Evolutionary conservation across 2,888 invertebrate species (phyloP).

Genomic region (Cremastobaeus sp.): DNA sequence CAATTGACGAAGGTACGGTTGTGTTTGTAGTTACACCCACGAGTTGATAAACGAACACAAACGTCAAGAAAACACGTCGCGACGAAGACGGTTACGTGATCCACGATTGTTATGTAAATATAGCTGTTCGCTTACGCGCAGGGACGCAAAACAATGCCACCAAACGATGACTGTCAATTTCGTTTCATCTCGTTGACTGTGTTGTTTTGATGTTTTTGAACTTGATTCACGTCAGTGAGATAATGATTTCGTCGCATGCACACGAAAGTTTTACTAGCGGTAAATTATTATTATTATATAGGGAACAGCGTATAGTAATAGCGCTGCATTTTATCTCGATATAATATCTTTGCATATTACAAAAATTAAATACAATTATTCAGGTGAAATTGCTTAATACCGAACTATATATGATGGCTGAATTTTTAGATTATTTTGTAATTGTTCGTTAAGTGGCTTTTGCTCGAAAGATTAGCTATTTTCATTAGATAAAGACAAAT

Average conservation of each 20-base stretch:
- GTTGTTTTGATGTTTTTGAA: slow-evolving; percentile 60
- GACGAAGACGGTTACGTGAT: slow-evolving; percentile 75
- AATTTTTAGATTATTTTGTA: no score
- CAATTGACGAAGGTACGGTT: slow-evolving; percentile 63
- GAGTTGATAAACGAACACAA: slow-evolving; percentile 47
- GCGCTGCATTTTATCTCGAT: no score
- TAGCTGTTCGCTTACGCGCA: slow-evolving; percentile 68
- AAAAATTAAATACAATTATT: no score
- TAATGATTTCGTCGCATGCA: slow-evolving; percentile 12
- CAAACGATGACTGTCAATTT: slow-evolving; percentile 69
- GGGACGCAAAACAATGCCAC: slow-evolving; percentile 66
- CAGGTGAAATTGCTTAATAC: no score
- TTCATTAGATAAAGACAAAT: no score
- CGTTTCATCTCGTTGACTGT: slow-evolving; percentile 66
- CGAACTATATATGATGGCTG: no score
- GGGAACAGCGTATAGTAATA: no score
- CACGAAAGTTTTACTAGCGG: not conserved
- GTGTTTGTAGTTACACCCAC: slow-evolving; percentile 64
- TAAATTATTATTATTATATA: no score
- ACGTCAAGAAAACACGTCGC: slow-evolving; percentile 65
- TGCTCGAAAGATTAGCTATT: no score
- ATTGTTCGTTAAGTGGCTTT: no score
- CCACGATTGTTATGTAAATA: slow-evolving; percentile 76
- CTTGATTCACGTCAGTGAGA: slow-evolving; percentile 55
- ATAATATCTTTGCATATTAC: no score